Evolutionary conservation across 2,797 vertebrate species (phyloP), one percentile per base, ranked within the genome.

Genomic region (Diceros bicornis): DNA sequence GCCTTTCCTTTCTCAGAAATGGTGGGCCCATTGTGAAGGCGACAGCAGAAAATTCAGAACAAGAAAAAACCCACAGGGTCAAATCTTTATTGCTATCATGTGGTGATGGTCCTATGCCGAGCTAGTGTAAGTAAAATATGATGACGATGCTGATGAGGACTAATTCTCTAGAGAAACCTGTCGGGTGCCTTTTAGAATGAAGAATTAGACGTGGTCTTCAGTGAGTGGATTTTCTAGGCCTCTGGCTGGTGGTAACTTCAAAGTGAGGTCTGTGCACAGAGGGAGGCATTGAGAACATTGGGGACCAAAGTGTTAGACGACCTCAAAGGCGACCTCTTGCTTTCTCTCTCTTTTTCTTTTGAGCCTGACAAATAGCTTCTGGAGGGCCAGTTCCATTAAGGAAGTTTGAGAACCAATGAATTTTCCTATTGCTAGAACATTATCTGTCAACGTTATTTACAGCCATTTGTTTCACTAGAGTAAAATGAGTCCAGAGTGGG

Each of bases 151-250:
- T 71, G 12, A 16, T 57, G 41, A 12, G 12, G 44, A 25, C 41
- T 32, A 2, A 14, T 66, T 64, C 83, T 94, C 32, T 84, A 71
- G 84, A 96, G 74, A 93, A 89, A 95, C 57, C 25, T 69, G 32
- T 55, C 29, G 5, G 75, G n/a, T 86, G 62, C 27, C 47, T 77
- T 89, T 96, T 71, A 59, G 81, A 96, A 78, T 57, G 85, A 95
- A 94, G 75, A 94, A 97, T 97, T 97, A 94, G 87, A 44, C 90
- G 83, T 61, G 71, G 95, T 93, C 68, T 94, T 72, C 71, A 62
- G 12, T 5, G 77, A 97, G 57, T 77, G 72, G 90, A 85, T 94
- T 96, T 97, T 96, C 78, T 82, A 97, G 96, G 96, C 66, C 83
- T 55, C 0, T 93, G 52, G 55, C 86, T 77, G 5, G 82, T 92